Percentiles rank a stretch among this genome's conserved stretches.
Conservation (phyloP, 2,797 vertebrate genomes). For the Anas georgica region DNA sequence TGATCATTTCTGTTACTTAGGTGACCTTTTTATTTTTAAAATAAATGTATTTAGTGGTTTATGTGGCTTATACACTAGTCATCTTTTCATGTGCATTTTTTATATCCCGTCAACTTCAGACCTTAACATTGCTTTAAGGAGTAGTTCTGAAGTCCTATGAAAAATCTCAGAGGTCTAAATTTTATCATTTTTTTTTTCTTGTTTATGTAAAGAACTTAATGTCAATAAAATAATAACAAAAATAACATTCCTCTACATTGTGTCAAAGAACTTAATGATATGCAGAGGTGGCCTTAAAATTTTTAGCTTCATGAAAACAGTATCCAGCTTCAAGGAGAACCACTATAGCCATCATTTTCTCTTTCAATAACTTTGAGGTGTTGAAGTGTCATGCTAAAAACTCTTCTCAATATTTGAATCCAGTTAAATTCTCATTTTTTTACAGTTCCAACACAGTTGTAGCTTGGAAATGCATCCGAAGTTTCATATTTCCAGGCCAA, state of each 20-base stretch:
- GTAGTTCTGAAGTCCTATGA: not conserved
- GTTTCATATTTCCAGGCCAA: not conserved
- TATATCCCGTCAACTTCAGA: not conserved
- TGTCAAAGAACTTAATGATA: not conserved
- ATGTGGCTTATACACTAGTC: not conserved
- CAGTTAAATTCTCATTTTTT: not conserved
- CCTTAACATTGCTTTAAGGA: not conserved
- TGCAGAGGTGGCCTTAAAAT: not conserved
- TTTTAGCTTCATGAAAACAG: not conserved
- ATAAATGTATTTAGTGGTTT: not conserved
- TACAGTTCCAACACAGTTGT: not conserved
- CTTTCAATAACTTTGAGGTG: not conserved
- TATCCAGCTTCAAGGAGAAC: not conserved
- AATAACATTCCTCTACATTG: not conserved
- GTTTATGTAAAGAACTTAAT: not conserved
- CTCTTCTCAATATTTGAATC: not conserved
- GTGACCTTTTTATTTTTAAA: not conserved
- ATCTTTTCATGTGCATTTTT: not conserved
- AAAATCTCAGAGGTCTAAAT: not conserved
- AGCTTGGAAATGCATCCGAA: not conserved
- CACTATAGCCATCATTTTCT: not conserved
- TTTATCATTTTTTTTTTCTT: not conserved
- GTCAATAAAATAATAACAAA: not conserved
- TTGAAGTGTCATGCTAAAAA: not conserved
- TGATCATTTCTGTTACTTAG: not conserved